Percentiles rank a stretch among this genome's conserved stretches.
Evolutionary conservation across 1,140 invertebrate genomes (phyloP).

Genomic region (Brachionus plicatilis): DNA sequence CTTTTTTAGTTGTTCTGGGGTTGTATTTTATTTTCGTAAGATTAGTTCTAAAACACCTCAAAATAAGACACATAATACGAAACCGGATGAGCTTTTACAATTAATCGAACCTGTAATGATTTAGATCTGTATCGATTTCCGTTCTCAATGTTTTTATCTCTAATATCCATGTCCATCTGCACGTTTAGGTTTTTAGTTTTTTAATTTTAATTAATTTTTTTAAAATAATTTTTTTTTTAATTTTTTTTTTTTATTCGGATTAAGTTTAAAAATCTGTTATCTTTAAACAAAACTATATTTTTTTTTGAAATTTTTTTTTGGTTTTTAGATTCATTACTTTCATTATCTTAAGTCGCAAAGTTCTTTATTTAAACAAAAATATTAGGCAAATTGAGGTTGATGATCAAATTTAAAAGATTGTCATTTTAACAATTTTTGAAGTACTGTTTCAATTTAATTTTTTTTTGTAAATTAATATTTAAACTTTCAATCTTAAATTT

Average conservation of each 20-base stretch:
- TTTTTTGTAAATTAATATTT: background rate
- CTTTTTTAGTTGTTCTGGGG: background rate
- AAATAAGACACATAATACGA: slow-evolving; percentile 40
- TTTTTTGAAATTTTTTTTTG: background rate
- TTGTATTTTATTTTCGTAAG: slow-evolving; percentile 3
- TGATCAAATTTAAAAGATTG: background rate
- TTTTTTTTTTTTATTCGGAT: background rate
- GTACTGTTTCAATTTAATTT: background rate
- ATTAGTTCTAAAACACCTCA: slow-evolving; percentile 39
- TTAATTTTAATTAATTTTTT: background rate
- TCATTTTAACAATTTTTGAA: background rate
- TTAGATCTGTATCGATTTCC: slow-evolving; percentile 31
- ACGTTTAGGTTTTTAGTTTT: background rate
- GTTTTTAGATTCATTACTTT: no score
- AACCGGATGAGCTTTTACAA: slow-evolving; percentile 40
- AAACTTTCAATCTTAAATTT: background rate
- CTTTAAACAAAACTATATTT: background rate
- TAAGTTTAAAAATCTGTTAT: background rate
- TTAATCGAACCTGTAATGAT: slow-evolving; percentile 39
- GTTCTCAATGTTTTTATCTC: slow-evolving; percentile 17
- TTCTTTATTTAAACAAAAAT: no score
- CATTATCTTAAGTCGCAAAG: no score
- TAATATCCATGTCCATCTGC: slow-evolving; percentile 37
- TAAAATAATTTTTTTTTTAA: background rate
- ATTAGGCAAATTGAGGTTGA: background rate